Evolutionary conservation across 2,797 vertebrate species (phyloP), one percentile per base, ranked within the genome.

Genomic region (Syncerus caffer): DNA sequence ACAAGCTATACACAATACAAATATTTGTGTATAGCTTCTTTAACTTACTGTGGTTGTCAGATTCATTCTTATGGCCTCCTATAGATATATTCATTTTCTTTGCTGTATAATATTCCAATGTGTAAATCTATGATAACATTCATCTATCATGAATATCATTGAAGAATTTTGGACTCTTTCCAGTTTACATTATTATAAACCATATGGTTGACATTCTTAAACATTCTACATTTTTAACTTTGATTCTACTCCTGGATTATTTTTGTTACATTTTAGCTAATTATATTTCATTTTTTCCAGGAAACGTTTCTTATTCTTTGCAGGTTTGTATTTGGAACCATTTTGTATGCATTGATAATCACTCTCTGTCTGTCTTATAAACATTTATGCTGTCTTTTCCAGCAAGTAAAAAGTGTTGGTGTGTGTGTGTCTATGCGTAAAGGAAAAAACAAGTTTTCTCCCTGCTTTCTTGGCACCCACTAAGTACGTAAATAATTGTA

Each of bases 1-100:
- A n/a, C n/a, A n/a, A n/a, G n/a, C n/a, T n/a, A n/a, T n/a, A n/a
- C n/a, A n/a, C n/a, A n/a, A n/a, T n/a, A n/a, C n/a, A n/a, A n/a
- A n/a, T n/a, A n/a, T n/a, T n/a, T n/a, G 42, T 96, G 21, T 91
- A 51, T 95, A 64, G 25, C n/a, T 89, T 85, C 57, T 95, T 76
- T 60, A 74, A 27, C 31, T 78, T 42, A 34, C 76, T 93, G 9
- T 85, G 13, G 82, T 87, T 90, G 19, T 94, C 23, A 86, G 47
- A 84, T 67, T 94, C 47, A 91, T 95, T 95, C 62, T 25, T 93
- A 6, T 34, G 34, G 45, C 82, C 78, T 34, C 19, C 53, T 83
- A 3, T 58, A 90, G 55, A 67, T 91, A 71, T 34, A 50, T 95
- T 96, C 57, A 79, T 96, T 86, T 55, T 95, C 25, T 58, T n/a